Evolutionary conservation across 2,113 vertebrate species (phyloP), one percentile per base, ranked within the genome.

Genomic region (Falcunculus frontatus): DNA sequence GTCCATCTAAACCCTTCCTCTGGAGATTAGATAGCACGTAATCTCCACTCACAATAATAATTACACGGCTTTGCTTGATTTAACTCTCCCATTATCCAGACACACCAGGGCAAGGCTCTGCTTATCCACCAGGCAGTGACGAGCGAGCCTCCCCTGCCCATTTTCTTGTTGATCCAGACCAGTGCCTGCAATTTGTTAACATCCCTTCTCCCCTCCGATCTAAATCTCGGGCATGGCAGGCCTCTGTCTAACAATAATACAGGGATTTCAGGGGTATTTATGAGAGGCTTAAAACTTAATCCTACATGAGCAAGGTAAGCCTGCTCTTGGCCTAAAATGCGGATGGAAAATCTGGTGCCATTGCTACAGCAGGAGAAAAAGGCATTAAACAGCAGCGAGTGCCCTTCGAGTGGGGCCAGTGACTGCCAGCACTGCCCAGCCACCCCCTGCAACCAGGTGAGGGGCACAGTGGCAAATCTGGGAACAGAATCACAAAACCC

Each of bases 301-400:
- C 95, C 96, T 92, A 96, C 92, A 93, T 92, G 93, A 96, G 93
- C 90, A 95, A 96, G 92, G 95, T 96, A 97, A 96, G 95, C 96
- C 93, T 90, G 47, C 85, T 94, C 72, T 93, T 93, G 95, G 96
- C 92, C 93, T 95, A 93, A 95, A 95, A 95, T 4, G 5, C 1
- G 0, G 75, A 68, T 92, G 76, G 90, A 93, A 96, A 92, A 94
- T 86, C 85, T 64, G 76, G 75, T 96, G 85, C 72, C 90, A 88
- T 84, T 83, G 75, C 92, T 89, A 12, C 33, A 90, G 84, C 62
- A 49, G 46, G 79, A 83, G 78, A 67, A 94, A 79, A 84, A 75
- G 72, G 49, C 67, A 60, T 35, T 90, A 68, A 74, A 26, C 11
- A 64, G 67, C 52, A 72, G 21, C 0, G 1, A 89, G 42, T 0